These are phyloP conservation scores for Apodemia duryi DNA, from an alignment of 2,888 invertebrate species.

Conservation along the genomic window DNA sequence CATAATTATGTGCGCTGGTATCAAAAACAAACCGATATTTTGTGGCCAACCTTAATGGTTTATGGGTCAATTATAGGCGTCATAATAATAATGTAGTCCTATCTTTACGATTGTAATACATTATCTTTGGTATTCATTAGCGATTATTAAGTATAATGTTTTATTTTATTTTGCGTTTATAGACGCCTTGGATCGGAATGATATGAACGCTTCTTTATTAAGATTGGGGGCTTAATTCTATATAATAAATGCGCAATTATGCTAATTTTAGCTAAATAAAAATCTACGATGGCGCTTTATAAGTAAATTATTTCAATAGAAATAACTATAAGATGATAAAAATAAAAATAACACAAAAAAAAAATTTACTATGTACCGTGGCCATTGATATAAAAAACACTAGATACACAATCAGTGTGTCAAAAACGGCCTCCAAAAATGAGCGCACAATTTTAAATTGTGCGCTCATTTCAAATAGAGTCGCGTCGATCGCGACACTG, in stretches of 20 bases:
- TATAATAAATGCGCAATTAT: slow-evolving; percentile 32
- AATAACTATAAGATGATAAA: too few species aligned
- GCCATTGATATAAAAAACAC: too few species aligned
- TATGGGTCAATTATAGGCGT: slow-evolving; percentile 72
- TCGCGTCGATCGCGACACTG: too few species aligned
- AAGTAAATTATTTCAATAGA: too few species aligned
- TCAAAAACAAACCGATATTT: slow-evolving; percentile 70
- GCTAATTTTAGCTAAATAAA: slow-evolving; percentile 24
- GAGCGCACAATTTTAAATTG: too few species aligned
- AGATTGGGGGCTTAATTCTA: slow-evolving; percentile 28
- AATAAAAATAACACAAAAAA: too few species aligned
- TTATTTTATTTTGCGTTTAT: slow-evolving; percentile 17
- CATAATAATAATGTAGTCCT: slow-evolving; percentile 56
- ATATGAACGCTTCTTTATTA: background rate
- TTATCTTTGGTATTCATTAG: slow-evolving; percentile 36
- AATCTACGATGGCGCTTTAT: too few species aligned
- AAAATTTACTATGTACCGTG: too few species aligned
- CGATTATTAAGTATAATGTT: slow-evolving; percentile 36
- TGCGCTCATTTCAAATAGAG: too few species aligned
- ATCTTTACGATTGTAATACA: slow-evolving; percentile 36
- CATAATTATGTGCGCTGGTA: slow-evolving; percentile 68
- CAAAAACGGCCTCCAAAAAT: too few species aligned
- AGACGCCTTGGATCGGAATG: background rate
- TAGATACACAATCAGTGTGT: too few species aligned
- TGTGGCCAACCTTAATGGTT: slow-evolving; percentile 64